Conservation (phyloP, 2,797 vertebrate species). For the Protosalanx chinensis region DNA sequence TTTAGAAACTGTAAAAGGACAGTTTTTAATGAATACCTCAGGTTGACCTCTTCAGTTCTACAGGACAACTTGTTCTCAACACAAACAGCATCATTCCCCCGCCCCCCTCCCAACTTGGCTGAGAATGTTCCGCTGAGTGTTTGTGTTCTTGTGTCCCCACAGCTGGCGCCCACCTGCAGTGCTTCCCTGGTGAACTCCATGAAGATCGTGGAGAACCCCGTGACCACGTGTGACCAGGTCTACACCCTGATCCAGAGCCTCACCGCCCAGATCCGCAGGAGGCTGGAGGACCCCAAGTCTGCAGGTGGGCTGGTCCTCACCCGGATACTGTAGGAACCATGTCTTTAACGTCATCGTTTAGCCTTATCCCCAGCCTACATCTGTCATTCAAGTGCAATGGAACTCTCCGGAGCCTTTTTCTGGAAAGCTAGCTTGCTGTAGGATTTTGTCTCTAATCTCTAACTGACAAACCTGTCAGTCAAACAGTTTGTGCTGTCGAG, state of each 20-base stretch:
- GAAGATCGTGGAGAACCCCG: slow-evolving; percentile 89
- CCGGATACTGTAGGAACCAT: neutral
- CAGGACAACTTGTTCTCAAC: neutral
- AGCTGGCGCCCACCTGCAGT: slow-evolving; percentile 90
- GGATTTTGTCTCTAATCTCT: too few relatives aligned
- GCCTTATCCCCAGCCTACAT: neutral
- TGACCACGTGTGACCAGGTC: slow-evolving; percentile 86
- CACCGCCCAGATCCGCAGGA: slow-evolving; percentile 87
- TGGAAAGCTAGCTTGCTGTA: too few relatives aligned
- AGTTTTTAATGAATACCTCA: neutral
- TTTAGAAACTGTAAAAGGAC: neutral
- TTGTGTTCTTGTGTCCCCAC: slow-evolving; percentile 13
- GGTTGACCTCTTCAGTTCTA: neutral
- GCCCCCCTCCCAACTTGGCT: too few relatives aligned
- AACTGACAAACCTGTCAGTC: too few relatives aligned
- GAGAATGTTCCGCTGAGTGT: neutral
- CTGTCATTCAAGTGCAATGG: too few relatives aligned
- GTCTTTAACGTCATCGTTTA: too few relatives aligned
- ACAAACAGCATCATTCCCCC: neutral
- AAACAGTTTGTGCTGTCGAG: too few relatives aligned
- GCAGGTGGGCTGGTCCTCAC: slow-evolving; percentile 72
- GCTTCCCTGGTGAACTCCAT: slow-evolving; percentile 89
- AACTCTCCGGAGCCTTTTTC: too few relatives aligned
- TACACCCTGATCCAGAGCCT: slow-evolving; percentile 92
- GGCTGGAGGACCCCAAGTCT: slow-evolving; percentile 92